Evolutionary conservation across 1,140 invertebrate species (phyloP).

Genomic region (Neuroterus valhalla): DNA sequence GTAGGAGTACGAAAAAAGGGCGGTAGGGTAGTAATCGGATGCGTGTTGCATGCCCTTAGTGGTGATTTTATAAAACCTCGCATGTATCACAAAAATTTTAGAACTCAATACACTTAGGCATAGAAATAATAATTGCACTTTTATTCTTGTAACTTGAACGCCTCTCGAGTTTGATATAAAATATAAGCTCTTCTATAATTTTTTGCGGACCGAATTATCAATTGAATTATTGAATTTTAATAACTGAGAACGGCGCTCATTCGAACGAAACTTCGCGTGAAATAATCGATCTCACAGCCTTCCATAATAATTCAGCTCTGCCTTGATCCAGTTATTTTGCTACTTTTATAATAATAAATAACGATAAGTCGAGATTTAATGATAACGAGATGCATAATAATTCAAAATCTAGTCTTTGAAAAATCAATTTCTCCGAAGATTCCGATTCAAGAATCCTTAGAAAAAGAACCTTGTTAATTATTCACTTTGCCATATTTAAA

Average conservation of each 20-base stretch:
- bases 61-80: neutral
- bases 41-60: too few relatives aligned
- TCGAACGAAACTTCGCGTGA: neutral
- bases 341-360: conserved; percentile 67
- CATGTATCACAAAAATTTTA: neutral
- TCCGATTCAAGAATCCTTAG: too few relatives aligned
- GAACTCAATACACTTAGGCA: neutral
- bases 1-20: too few relatives aligned
- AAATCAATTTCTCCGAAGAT: too few relatives aligned
- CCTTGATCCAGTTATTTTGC: conserved; percentile 71
- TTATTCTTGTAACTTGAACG: neutral
- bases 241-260: too few relatives aligned
- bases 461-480: too few relatives aligned
- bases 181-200: neutral
- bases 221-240: neutral
- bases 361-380: conserved; percentile 42
- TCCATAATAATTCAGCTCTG: conserved; percentile 59
- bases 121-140: conserved; percentile 10
- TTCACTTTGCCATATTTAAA: too few relatives aligned
- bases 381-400: neutral
- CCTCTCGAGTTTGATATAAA: neutral
- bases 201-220: conserved; percentile 3
- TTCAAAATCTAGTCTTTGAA: too few relatives aligned
- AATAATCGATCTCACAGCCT: conserved; percentile 45
- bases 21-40: too few relatives aligned